These are phyloP conservation scores for Oithona nana DNA, from an alignment of 2,888 invertebrate species.

Conservation along the genomic window DNA sequence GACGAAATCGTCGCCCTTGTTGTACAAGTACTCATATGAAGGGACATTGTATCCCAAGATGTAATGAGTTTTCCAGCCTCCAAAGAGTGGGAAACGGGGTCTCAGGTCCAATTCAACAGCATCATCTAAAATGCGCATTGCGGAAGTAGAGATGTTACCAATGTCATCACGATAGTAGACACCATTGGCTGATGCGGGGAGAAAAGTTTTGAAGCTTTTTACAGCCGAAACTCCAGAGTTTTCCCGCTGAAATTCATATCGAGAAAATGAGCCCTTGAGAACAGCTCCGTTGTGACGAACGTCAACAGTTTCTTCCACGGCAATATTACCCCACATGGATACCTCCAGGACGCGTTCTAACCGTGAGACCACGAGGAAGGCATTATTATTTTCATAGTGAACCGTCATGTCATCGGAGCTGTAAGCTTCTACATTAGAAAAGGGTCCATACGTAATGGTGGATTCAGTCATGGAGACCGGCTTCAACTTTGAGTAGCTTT, in stretches of 20 bases:
- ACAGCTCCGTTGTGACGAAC: conserved; percentile 78
- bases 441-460: conserved; percentile 36
- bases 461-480: conserved; percentile 59
- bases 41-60: conserved; percentile 92
- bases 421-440: not conserved
- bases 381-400: conserved; percentile 89
- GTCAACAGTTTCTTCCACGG: conserved; percentile 83
- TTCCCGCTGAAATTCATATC: conserved; percentile 92
- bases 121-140: conserved; percentile 67
- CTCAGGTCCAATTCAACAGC: conserved; percentile 86
- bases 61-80: conserved; percentile 97
- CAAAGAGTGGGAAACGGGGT: conserved; percentile 91
- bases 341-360: conserved; percentile 47
- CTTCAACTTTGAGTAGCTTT: conserved; percentile 59
- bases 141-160: conserved; percentile 95
- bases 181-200: conserved; percentile 59
- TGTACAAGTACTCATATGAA: conserved; percentile 82
- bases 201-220: conserved; percentile 41
- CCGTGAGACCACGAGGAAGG: conserved; percentile 73
- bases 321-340: conserved; percentile 98
- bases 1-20: conserved; percentile 47
- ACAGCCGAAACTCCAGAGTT: conserved; percentile 72
- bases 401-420: conserved; percentile 44
- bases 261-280: conserved; percentile 81
- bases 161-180: conserved; percentile 97